Base-by-base conservation (phyloP, 2,113 vertebrate genomes). In the Isurus oxyrinchus region DNA sequence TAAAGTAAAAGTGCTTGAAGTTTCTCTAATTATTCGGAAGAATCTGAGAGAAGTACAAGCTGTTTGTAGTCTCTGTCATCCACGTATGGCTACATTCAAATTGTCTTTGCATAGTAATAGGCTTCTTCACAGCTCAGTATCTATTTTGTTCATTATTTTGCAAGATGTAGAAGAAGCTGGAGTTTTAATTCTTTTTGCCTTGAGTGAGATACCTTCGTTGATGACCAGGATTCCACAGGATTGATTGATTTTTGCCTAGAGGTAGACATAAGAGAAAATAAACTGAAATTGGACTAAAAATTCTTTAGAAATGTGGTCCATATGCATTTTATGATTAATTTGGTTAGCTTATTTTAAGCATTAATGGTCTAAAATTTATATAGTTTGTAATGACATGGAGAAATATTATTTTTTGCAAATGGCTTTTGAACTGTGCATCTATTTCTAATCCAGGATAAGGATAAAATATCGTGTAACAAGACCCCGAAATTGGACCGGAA, bases 381-480 rank as follows among this genome's bases (percentile, higher is more conserved):
- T 72, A 53, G 4, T 72, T 31, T 95, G 14, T 0, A 95, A 19
- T 72, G 23, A 35, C 67, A 27, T 59, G 1, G 27, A 35, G 66
- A 69, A 72, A 25, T 49, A 27, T 27, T 69, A 31, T 23, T 49
- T 69, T 40, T 44, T 95, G 1, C 40, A 88, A 96, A 90, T 96
- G 19, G 13, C 49, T 96, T 96, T 66, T 86, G 63, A 90, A 40
- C 61, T 86, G 31, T 61, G 23, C 6, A 13, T 61, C 11, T 27
- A 27, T 96, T 69, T 96, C 25, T 88, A 87, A 87, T 96, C 44
- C 90, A 99, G 99, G 99, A 99, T 99, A 99, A 99, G 98, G 98
- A 99, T 98, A 99, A 99, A 99, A 98, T 99, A 98, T 99, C 99
- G 98, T 99, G 99, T 97, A 99, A 98, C 98, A 99, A 99, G 98